Evolutionary conservation across 2,888 invertebrate genomes (phyloP).

Genomic region (Tenthredo mesomela): DNA sequence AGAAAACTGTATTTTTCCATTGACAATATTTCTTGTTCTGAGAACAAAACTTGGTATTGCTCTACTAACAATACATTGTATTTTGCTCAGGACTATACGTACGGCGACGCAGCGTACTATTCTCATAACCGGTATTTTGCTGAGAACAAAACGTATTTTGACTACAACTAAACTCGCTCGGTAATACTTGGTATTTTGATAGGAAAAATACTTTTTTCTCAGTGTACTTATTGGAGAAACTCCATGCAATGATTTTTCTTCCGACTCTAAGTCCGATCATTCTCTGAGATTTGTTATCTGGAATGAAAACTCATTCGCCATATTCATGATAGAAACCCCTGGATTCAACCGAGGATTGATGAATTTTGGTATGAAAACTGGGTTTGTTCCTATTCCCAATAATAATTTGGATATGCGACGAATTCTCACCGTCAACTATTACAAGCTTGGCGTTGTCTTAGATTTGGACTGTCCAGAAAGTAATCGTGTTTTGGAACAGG

Average conservation of each 20-base stretch:
- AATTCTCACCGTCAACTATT: slow-evolving; percentile 65
- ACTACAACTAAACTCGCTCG: no score
- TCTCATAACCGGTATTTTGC: no score
- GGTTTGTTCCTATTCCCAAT: slow-evolving; percentile 34
- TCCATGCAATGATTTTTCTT: background rate
- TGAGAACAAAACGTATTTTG: no score
- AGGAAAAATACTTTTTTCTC: no score
- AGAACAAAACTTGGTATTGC: no score
- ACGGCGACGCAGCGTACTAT: no score
- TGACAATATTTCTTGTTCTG: no score
- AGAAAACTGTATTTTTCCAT: no score
- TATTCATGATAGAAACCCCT: slow-evolving; percentile 57
- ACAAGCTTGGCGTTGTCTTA: slow-evolving; percentile 65
- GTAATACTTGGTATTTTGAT: no score
- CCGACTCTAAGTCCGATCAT: background rate
- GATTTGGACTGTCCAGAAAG: slow-evolving; percentile 67
- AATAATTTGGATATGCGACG: slow-evolving; percentile 57
- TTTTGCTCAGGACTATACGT: no score
- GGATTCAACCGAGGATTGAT: slow-evolving; percentile 58
- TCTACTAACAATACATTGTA: no score
- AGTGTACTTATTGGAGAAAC: background rate
- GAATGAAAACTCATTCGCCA: background rate
- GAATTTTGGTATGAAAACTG: slow-evolving; percentile 50
- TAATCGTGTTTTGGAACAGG: slow-evolving; percentile 65
- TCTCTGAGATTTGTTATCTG: background rate